Percentiles rank a stretch among this genome's conserved stretches.
phyloP scores from a whole-genome alignment of 2,888 invertebrate species.

The Ormyrus nitidulus region DNA sequence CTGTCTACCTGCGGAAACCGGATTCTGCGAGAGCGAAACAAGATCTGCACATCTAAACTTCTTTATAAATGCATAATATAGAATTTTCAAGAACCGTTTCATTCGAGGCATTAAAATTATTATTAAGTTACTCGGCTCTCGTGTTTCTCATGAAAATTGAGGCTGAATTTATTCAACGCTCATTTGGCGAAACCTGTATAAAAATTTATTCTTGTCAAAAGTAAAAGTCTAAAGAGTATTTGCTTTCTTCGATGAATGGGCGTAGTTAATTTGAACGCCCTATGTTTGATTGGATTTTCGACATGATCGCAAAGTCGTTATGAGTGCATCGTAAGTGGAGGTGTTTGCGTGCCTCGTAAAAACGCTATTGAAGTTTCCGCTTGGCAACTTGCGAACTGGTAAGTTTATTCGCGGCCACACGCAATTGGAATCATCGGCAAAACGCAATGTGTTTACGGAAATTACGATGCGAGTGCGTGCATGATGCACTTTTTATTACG shows the following conservation, averaged over 20 bases:
- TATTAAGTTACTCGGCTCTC: too few relatives aligned
- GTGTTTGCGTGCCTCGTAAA: slow-evolving; percentile 42
- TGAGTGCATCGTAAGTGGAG: slow-evolving; percentile 26
- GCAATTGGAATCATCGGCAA: slow-evolving; percentile 52
- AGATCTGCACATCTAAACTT: not conserved
- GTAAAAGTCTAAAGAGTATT: too few relatives aligned
- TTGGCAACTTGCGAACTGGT: slow-evolving; percentile 24
- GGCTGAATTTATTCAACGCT: too few relatives aligned
- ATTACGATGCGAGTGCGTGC: slow-evolving; percentile 39
- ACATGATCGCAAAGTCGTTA: slow-evolving; percentile 18
- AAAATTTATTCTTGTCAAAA: too few relatives aligned
- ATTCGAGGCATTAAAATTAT: too few relatives aligned
- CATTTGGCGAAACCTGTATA: too few relatives aligned
- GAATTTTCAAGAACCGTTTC: not conserved
- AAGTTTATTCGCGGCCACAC: slow-evolving; percentile 46
- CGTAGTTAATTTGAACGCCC: too few relatives aligned
- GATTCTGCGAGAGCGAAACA: slow-evolving; percentile 25
- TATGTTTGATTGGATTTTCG: slow-evolving; percentile 3
- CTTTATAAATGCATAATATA: not conserved
- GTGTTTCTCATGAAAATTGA: too few relatives aligned
- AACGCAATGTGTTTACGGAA: slow-evolving; percentile 56
- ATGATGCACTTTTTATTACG: not conserved
- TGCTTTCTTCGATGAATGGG: too few relatives aligned
- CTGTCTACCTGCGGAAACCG: slow-evolving; percentile 20
- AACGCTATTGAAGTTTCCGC: slow-evolving; percentile 48